phyloP scores from a whole-genome alignment of 2,888 invertebrate species.

The Vesta saturnalis region DNA sequence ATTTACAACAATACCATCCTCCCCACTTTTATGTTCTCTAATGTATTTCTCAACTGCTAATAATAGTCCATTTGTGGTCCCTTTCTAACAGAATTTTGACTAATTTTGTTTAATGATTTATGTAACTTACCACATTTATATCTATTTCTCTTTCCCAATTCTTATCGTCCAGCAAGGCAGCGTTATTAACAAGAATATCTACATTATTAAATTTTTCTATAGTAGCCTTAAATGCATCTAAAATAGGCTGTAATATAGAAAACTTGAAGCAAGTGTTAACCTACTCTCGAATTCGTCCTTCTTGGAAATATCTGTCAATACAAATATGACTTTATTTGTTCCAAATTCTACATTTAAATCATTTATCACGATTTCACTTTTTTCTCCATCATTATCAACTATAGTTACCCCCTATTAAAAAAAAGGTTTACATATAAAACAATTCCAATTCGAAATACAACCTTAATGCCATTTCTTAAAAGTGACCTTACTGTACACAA shows the following conservation, averaged over 20 bases:
- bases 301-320: conserved; percentile 76
- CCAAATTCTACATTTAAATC: conserved; percentile 70
- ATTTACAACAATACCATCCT: conserved; percentile 48
- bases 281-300: conserved; percentile 76
- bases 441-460: conserved; percentile 1
- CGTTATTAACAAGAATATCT: conserved; percentile 72
- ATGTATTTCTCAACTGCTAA: conserved; percentile 25
- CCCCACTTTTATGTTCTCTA: conserved; percentile 43
- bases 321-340: conserved; percentile 72
- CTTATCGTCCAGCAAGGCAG: conserved; percentile 77
- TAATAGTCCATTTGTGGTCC: background rate
- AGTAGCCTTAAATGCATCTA: conserved; percentile 61
- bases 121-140: conserved; percentile 46
- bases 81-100: conserved; percentile 11
- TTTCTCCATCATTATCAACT: conserved; percentile 34
- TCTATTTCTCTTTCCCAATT: conserved; percentile 77
- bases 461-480: conserved; percentile 59
- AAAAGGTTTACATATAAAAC: background rate
- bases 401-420: conserved; percentile 39
- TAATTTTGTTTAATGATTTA: background rate
- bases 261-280: background rate
- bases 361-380: conserved; percentile 70
- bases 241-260: conserved; percentile 16
- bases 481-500: conserved; percentile 61
- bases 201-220: conserved; percentile 60